phyloP scores from a whole-genome alignment of 2,888 invertebrate genomes.

The Malacosoma neustria region DNA sequence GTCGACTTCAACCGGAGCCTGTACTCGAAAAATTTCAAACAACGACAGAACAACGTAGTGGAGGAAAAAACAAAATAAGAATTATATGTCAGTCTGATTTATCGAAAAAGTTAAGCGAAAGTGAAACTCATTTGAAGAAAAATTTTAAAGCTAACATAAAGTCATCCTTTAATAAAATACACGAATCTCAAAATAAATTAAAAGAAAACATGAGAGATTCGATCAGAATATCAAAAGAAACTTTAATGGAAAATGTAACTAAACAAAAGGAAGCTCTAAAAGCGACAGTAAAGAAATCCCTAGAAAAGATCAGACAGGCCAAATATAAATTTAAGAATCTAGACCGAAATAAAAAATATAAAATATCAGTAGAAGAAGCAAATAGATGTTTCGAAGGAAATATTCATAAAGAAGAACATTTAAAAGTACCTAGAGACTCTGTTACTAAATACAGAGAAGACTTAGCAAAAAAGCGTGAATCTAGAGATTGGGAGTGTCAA shows the following conservation, averaged over 20 bases:
- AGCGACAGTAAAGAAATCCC: conserved; percentile 12
- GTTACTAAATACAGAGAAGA: conserved; percentile 26
- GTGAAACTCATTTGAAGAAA: conserved; percentile 13
- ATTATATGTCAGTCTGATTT: conserved; percentile 12
- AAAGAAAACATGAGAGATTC: conserved; percentile 1
- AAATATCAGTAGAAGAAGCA: conserved; percentile 1
- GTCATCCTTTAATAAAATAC: conserved; percentile 16
- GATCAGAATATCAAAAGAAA: not conserved
- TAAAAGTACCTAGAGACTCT: conserved; percentile 27
- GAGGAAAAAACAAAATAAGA: conserved; percentile 7
- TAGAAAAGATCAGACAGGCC: conserved; percentile 14
- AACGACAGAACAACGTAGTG: conserved; percentile 3
- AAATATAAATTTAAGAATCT: conserved; percentile 13
- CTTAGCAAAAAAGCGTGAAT: conserved; percentile 14
- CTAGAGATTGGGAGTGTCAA: conserved; percentile 25
- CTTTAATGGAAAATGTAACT: not conserved
- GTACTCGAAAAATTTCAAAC: conserved; percentile 5
- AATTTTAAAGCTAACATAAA: conserved; percentile 17
- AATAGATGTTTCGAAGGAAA: conserved; percentile 5
- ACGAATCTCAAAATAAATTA: conserved; percentile 8
- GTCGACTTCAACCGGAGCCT: conserved; percentile 6
- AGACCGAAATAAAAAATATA: conserved; percentile 4
- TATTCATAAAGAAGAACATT: conserved; percentile 2
- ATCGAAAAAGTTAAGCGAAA: conserved; percentile 23
- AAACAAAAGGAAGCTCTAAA: conserved; percentile 2